These are phyloP conservation scores for Drosophila lutescens DNA, from an alignment of 2,888 invertebrate genomes.

Conservation along the genomic window DNA sequence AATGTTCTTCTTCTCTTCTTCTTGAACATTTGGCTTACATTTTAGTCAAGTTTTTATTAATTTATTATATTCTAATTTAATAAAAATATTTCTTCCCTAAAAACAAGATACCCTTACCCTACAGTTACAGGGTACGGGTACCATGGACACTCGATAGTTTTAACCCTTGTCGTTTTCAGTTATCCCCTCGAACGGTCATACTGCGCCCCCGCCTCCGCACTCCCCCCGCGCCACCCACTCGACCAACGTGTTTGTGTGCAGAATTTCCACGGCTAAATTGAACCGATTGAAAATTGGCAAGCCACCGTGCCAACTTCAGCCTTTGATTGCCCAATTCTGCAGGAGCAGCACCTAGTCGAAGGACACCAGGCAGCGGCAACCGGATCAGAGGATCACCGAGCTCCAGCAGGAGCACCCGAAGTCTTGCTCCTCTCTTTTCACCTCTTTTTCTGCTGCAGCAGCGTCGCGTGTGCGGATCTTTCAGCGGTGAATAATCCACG, in stretches of 20 bases:
- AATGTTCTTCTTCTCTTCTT: too few species aligned
- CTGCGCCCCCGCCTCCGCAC: conserved; percentile 22
- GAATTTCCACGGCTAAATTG: conserved; percentile 17
- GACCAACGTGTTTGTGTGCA: conserved; percentile 29
- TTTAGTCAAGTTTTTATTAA: too few species aligned
- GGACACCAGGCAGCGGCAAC: background rate
- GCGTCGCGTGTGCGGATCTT: conserved; percentile 68
- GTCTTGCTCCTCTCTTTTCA: conserved; percentile 7
- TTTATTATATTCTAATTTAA: background rate
- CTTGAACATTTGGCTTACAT: too few species aligned
- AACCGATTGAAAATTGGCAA: conserved; percentile 29
- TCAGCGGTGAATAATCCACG: conserved; percentile 72
- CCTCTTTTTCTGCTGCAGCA: conserved; percentile 13
- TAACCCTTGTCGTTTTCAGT: background rate
- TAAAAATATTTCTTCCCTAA: background rate
- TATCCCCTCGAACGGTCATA: background rate
- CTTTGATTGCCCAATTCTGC: conserved; percentile 11
- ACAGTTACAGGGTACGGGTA: background rate
- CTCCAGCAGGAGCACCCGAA: conserved; percentile 16
- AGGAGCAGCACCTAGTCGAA: background rate
- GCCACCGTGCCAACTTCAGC: conserved; percentile 9
- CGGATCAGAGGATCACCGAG: conserved; percentile 13
- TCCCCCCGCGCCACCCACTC: conserved; percentile 12
- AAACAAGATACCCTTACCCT: background rate
- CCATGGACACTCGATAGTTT: background rate